Evolutionary conservation across 2,113 vertebrate species (phyloP).

Genomic region (Hypomesus transpacificus): DNA sequence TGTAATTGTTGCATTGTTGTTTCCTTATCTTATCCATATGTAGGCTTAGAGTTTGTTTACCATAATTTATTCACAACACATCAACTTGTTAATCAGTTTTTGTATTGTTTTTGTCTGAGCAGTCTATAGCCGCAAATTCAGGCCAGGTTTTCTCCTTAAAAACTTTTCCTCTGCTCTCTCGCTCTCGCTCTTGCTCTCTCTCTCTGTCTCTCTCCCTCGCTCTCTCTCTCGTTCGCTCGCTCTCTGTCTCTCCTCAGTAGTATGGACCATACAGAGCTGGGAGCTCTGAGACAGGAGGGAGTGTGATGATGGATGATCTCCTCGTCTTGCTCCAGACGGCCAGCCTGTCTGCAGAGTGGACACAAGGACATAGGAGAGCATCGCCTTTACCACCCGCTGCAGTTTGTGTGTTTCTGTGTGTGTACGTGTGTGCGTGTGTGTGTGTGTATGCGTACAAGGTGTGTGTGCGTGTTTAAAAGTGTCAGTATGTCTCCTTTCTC

Average conservation of each 20-base stretch:
- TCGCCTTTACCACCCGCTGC: slow-evolving; percentile 47
- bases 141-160: not conserved
- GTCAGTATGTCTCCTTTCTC: slow-evolving; percentile 27
- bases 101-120: slow-evolving; percentile 20
- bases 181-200: not conserved
- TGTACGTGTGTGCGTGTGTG: not conserved
- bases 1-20: slow-evolving; percentile 34
- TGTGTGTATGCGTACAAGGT: not conserved
- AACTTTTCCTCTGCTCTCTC: not conserved
- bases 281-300: slow-evolving; percentile 48
- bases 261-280: slow-evolving; percentile 17
- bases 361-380: slow-evolving; percentile 44
- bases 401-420: slow-evolving; percentile 1
- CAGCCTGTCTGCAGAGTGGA: slow-evolving; percentile 53
- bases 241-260: not conserved
- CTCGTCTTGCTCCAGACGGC: slow-evolving; percentile 50
- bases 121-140: no score
- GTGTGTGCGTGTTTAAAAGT: not conserved
- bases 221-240: not conserved
- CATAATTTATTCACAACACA: slow-evolving; percentile 45
- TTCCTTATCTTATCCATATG: slow-evolving; percentile 46
- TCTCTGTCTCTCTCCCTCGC: not conserved
- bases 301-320: slow-evolving; percentile 65
- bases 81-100: slow-evolving; percentile 41
- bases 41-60: slow-evolving; percentile 36